phyloP scores from a whole-genome alignment of 2,888 invertebrate genomes.

The Drosophila subquinaria region DNA sequence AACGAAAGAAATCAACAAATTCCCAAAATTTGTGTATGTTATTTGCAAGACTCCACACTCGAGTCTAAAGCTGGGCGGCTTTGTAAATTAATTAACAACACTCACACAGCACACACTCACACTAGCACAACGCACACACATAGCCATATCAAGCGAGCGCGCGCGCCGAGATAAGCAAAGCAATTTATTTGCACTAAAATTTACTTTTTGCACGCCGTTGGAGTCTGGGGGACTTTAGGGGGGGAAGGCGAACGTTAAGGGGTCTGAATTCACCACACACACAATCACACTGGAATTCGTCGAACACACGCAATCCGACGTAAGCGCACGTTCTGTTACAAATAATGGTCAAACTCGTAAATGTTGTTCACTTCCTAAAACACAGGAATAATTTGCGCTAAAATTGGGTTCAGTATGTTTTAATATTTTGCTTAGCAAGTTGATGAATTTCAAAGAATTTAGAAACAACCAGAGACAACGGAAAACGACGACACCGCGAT shows the following conservation, averaged over 20 bases:
- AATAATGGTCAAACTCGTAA: slow-evolving; percentile 35
- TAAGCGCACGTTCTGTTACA: slow-evolving; percentile 75
- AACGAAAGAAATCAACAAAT: slow-evolving; percentile 43
- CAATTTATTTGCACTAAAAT: slow-evolving; percentile 82
- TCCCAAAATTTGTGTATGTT: slow-evolving; percentile 46
- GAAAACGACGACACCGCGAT: slow-evolving; percentile 71
- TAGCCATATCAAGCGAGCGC: slow-evolving; percentile 59
- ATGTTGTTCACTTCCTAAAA: slow-evolving; percentile 33
- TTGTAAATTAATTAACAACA: slow-evolving; percentile 78
- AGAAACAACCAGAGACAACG: slow-evolving; percentile 60
- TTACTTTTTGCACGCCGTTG: slow-evolving; percentile 74
- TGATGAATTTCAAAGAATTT: slow-evolving; percentile 59
- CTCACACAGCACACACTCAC: slow-evolving; percentile 46
- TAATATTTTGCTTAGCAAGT: slow-evolving; percentile 39
- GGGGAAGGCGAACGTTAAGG: slow-evolving; percentile 30
- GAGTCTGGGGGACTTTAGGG: slow-evolving; percentile 6
- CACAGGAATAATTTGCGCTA: slow-evolving; percentile 38
- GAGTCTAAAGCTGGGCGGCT: slow-evolving; percentile 46
- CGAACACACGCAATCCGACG: slow-evolving; percentile 55
- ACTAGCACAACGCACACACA: slow-evolving; percentile 37
- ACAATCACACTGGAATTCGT: slow-evolving; percentile 59
- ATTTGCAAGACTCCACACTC: slow-evolving; percentile 50
- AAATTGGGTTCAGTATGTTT: slow-evolving; percentile 34
- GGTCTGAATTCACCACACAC: slow-evolving; percentile 75
- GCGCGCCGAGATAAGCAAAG: slow-evolving; percentile 75